These are phyloP conservation scores for Ceramica pisi DNA, from an alignment of 2,888 invertebrate species.

Conservation along the genomic window DNA sequence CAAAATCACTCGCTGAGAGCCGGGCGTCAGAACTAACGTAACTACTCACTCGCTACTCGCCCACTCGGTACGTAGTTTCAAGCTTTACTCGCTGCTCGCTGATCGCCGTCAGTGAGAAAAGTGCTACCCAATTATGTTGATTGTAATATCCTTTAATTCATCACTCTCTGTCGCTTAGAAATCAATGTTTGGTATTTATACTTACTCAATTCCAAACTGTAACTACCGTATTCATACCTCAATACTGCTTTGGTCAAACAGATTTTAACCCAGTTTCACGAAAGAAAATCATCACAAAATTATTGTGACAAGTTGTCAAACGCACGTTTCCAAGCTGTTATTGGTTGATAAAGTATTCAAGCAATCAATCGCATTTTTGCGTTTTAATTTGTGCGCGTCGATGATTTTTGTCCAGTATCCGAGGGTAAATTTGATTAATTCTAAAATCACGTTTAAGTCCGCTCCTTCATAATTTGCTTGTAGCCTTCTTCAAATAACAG, in stretches of 20 bases:
- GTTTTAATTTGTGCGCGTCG: not conserved
- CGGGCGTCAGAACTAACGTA: too few relatives aligned
- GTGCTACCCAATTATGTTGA: too few relatives aligned
- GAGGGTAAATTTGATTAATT: constrained; percentile 15
- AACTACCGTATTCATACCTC: not conserved
- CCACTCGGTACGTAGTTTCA: too few relatives aligned
- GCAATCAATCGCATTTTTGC: not conserved
- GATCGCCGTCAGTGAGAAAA: too few relatives aligned
- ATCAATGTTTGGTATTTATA: not conserved
- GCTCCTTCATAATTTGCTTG: constrained; percentile 39
- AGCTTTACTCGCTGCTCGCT: too few relatives aligned
- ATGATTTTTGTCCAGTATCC: not conserved
- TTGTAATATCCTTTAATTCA: not conserved
- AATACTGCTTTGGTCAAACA: not conserved
- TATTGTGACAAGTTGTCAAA: not conserved
- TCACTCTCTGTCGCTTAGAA: not conserved
- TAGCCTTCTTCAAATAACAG: constrained; percentile 38
- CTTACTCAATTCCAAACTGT: not conserved
- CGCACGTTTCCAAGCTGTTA: not conserved
- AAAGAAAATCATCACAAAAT: not conserved
- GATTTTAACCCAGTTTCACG: not conserved
- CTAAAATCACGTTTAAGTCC: constrained; percentile 11
- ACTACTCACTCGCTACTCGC: too few relatives aligned
- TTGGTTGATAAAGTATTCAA: too few relatives aligned
- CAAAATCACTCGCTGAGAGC: too few relatives aligned